Evolutionary conservation across 2,113 vertebrate genomes (phyloP).

Genomic region (Oryzias celebensis): DNA sequence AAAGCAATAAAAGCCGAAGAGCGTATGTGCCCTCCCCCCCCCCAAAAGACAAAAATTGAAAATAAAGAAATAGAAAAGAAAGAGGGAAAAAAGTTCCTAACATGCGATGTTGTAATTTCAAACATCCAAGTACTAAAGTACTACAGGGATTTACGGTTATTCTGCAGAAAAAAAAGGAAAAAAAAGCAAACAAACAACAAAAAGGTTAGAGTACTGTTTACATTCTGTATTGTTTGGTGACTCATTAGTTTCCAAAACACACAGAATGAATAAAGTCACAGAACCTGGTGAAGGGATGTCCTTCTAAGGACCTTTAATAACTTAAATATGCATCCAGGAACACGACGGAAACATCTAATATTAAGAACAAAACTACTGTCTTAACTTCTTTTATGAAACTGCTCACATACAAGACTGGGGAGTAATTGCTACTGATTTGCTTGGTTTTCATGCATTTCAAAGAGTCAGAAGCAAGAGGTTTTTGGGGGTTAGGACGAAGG

Average conservation of each 20-base stretch:
- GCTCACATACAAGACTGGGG: too few species aligned
- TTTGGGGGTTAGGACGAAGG: neutral
- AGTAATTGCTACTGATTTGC: neutral
- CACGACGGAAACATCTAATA: too few species aligned
- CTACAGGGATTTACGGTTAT: slow-evolving; percentile 28
- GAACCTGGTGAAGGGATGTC: slow-evolving; percentile 6
- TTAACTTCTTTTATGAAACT: too few species aligned
- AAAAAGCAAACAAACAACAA: slow-evolving; percentile 7
- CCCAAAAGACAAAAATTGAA: slow-evolving; percentile 31
- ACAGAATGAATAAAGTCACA: slow-evolving; percentile 23
- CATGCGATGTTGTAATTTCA: slow-evolving; percentile 51
- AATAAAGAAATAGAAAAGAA: slow-evolving; percentile 38
- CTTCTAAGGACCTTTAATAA: slow-evolving; percentile 30
- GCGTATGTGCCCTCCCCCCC: slow-evolving; percentile 65
- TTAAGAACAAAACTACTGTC: too few species aligned
- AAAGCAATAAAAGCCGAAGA: slow-evolving; percentile 98
- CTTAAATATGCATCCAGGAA: slow-evolving; percentile 13
- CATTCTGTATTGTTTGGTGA: slow-evolving; percentile 43
- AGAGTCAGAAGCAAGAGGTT: neutral
- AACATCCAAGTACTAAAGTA: slow-evolving; percentile 39
- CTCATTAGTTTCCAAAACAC: slow-evolving; percentile 48
- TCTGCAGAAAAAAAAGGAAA: slow-evolving; percentile 29
- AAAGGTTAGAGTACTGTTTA: slow-evolving; percentile 35
- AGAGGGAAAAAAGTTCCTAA: slow-evolving; percentile 54
- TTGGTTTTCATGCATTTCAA: slow-evolving; percentile 8